These are phyloP conservation scores for Ephestia elutella DNA, from an alignment of 1,140 invertebrate genomes.

Conservation along the genomic window DNA sequence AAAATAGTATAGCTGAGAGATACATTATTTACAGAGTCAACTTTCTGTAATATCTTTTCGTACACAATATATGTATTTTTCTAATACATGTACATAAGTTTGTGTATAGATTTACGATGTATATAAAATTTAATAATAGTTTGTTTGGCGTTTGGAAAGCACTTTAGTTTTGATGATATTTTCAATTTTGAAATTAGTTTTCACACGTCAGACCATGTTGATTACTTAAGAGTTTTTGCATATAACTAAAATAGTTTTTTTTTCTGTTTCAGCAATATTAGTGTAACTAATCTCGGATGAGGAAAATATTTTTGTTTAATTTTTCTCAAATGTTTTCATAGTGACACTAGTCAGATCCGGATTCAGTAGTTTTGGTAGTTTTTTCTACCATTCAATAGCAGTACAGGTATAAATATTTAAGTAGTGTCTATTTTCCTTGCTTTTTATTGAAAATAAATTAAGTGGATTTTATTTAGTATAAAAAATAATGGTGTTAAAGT, in stretches of 20 bases:
- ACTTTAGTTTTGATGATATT: slow-evolving; percentile 12
- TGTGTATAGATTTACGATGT: slow-evolving; percentile 13
- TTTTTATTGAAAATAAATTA: slow-evolving; percentile 4
- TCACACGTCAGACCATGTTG: neutral
- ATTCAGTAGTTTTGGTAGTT: neutral
- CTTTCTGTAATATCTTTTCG: neutral
- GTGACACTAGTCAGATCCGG: slow-evolving; percentile 1
- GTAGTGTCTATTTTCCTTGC: slow-evolving; percentile 8
- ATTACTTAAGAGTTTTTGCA: neutral
- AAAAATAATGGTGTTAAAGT: neutral
- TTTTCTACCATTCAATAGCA: neutral
- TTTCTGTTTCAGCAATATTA: slow-evolving; percentile 33
- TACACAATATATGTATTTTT: slow-evolving; percentile 32
- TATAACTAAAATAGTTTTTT: slow-evolving; percentile 17
- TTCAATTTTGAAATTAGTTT: slow-evolving; percentile 8
- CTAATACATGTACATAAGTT: slow-evolving; percentile 27
- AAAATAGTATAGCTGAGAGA: neutral
- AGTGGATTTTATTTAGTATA: neutral
- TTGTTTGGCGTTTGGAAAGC: slow-evolving; percentile 14
- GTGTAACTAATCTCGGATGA: slow-evolving; percentile 16
- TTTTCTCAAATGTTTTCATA: slow-evolving; percentile 13
- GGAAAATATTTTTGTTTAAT: slow-evolving; percentile 3
- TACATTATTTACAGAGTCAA: neutral
- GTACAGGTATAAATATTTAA: neutral
- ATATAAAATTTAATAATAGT: slow-evolving; percentile 14